Base-by-base conservation (phyloP, 2,797 vertebrate species). In the Sebastes itinus region DNA sequence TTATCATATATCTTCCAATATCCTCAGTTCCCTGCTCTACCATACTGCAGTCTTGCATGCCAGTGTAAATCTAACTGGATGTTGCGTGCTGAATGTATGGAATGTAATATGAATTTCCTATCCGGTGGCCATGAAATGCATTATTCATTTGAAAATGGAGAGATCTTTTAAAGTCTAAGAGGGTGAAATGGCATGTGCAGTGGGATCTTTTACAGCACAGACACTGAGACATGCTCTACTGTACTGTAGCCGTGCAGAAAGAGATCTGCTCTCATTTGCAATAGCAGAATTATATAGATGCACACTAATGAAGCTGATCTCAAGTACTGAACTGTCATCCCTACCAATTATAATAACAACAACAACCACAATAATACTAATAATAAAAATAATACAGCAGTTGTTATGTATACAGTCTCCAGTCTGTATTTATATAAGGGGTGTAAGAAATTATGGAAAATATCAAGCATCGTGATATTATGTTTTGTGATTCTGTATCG, bases 111-210 rank as follows among this genome's bases (percentile, higher is more conserved):
- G 59, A 82, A 83, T 77, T 70, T 86, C 54, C 62, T 83, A 46
- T 77, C 60, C 11, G 3, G 28, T 78, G 61, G 65, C 66, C 38
- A 55, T 63, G 33, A 69, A 79, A 90, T 92, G 61, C 72, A 88
- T 91, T 85, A 90, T 93, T 90, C 73, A 91, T 86, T 33, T 69
- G 75, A 75, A 78, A 81, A 77, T 65, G 60, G 67, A 92, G 77
- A 78, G 68, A 84, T 83, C 81, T 85, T 89, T 73, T 68, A 85
- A 75, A 84, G 81, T 70, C 75, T 77, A 71, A 82, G 65, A 90
- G 72, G 75, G 72, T 79, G 81, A 89, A 85, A 82, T 69, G 61
- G 66, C 82, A 52, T 62, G 77, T 80, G 81, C 81, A 75, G 61
- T 6, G 52, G 75, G 74, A 85, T 89, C 72, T 85, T 88, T 88